Conservation (phyloP, 2,888 invertebrate genomes). For the Villa cingulata region DNA sequence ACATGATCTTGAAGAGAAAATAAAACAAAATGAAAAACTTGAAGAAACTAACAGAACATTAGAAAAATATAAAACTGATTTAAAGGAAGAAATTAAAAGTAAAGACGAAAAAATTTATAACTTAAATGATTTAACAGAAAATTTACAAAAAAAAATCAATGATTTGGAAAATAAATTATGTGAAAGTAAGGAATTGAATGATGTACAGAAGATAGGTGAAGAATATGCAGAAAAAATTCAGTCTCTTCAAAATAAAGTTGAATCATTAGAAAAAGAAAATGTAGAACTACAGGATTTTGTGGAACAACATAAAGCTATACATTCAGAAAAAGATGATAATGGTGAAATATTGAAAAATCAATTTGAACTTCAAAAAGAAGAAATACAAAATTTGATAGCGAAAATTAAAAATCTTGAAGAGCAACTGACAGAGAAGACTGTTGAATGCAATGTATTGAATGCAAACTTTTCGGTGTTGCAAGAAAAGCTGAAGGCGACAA, state of each 20-base stretch:
- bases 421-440: conserved; percentile 41
- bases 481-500: conserved; percentile 27
- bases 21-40: conserved; percentile 41
- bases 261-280: conserved; percentile 40
- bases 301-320: conserved; percentile 18
- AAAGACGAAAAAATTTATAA: too few species aligned
- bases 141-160: not conserved
- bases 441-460: conserved; percentile 39
- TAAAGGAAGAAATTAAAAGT: too few species aligned
- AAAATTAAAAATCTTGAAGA: conserved; percentile 35
- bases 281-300: conserved; percentile 42
- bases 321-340: conserved; percentile 3
- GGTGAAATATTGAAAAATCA: conserved; percentile 29
- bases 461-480: conserved; percentile 34
- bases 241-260: conserved; percentile 40
- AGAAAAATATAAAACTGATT: too few species aligned
- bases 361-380: conserved; percentile 36
- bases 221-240: conserved; percentile 41
- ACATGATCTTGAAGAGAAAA: conserved; percentile 42
- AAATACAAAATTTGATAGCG: conserved; percentile 17
- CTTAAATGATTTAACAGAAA: conserved; percentile 34
- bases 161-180: too few species aligned
- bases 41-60: conserved; percentile 44
- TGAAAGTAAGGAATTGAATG: too few species aligned
- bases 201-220: not conserved